Conservation (phyloP, 2,888 invertebrate species). For the Chironomus tentans region DNA sequence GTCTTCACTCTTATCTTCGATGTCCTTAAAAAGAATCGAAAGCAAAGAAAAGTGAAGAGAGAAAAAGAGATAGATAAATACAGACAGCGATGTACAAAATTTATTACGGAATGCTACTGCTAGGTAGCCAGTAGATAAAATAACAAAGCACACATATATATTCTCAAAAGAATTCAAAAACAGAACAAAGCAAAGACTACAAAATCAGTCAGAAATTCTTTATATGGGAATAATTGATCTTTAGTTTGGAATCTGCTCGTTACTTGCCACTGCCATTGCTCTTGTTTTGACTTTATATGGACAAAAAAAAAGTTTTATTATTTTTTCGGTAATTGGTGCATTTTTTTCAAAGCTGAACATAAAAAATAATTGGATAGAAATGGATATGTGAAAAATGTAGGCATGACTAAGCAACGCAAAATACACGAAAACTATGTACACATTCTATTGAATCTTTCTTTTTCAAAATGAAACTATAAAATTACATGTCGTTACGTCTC, state of each 20-base stretch:
- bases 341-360: background rate
- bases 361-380: constrained; percentile 16
- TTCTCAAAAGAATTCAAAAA: background rate
- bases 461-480: no score
- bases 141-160: background rate
- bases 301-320: background rate
- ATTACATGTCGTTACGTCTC: no score
- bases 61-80: background rate
- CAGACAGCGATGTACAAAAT: background rate
- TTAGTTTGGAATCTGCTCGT: constrained; percentile 10
- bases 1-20: background rate
- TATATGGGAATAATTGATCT: constrained; percentile 25
- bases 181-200: background rate
- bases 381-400: background rate
- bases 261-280: background rate
- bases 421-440: background rate
- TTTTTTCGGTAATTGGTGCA: background rate
- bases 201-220: constrained; percentile 22
- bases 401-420: background rate
- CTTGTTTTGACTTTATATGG: constrained; percentile 9
- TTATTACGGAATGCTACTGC: background rate
- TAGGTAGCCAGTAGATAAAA: background rate
- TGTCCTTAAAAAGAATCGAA: constrained; percentile 12
- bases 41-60: background rate
- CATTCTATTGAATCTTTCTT: no score